Base-by-base conservation (phyloP, 2,797 vertebrate genomes). In the Corythornis leucogaster region DNA sequence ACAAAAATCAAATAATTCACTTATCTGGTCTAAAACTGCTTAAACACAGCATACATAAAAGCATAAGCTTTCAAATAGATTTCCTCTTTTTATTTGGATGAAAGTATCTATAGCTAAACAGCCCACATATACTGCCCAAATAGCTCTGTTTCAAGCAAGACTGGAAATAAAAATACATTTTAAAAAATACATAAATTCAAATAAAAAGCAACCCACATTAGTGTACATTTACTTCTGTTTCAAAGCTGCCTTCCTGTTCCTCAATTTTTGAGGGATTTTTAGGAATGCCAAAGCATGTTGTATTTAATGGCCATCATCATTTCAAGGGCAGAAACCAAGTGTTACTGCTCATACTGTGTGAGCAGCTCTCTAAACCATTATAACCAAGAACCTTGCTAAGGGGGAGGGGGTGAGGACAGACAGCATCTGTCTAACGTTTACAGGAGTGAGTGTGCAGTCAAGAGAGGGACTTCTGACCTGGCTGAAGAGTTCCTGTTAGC, bases 61-160 rank as follows among this genome's bases (percentile, higher is more conserved):
- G 14, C 25, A 61, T 50, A 78, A 59, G 33, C 25, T 77, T 91
- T 90, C 64, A 55, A 21, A 57, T 46, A 11, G 4, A 81, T 81
- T 75, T 89, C 51, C 30, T 58, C 20, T 76, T 71, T 67, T 82
- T 54, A 59, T 86, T 82, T 63, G 31, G 15, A 46, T 70, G 50
- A 77, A 70, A 80, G 54, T 70, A 85, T 58, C 38, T 57, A 33
- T 19, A 64, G 38, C 33, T 91, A 67, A 91, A 59, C 75, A 90
- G 80, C 61, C n/a, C 57, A n/a, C 78, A 51, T 50, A 7, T 40
- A 68, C 48, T 63, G 63, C 51, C 48, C 40, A 28, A 85, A 90
- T 25, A 80, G 17, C 22, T 90, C 64, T 85, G 89, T 70, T 93
- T 94, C 88, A 85, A 87, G 58, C 3, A 87, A 40, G 57, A 81